Evolutionary conservation across 2,888 invertebrate species (phyloP), one percentile per base, ranked within the genome.

Genomic region (Sphinx pinastri): DNA sequence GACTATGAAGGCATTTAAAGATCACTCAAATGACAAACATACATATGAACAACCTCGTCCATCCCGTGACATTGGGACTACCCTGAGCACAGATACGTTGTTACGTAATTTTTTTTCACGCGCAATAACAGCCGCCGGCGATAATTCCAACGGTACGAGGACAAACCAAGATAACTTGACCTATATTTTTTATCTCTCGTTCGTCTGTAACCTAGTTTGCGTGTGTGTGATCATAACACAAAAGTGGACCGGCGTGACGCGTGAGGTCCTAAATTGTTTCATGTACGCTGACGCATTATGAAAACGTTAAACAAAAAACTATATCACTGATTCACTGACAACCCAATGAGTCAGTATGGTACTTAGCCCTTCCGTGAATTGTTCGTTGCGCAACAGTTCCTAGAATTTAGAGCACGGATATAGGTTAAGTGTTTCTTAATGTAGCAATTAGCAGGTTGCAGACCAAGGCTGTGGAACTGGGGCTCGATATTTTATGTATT

Each of bases 91-190:
- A 72, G 71, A 59, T 66, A 60, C 67, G 67, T 69, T 69, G 76
- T 91, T 92, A 87, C 87, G 87, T 90, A 92, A 93, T 79, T 80
- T 79, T 81, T 86, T 90, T 90, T 88, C 78, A 89, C 85, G 87
- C 91, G 91, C 89, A 91, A 89, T 91, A 92, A 83, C 84, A 83
- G 75, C 82, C 80, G 75, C 73, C 82, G 91, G 74, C 83, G 92
- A 91, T 92, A 92, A 91, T 93, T 92, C 89, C 91, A 90, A 89
- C 85, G 89, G 77, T 84, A 83, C 93, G 94, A 94, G 94, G 94
- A 93, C 94, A 87, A 84, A 83, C 84, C 79, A 91, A 93, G 94
- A 94, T 93, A 92, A 92, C 93, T 94, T 94, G 94, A 93, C 94
- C 94, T 85, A 94, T 85, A 94, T 94, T 92, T 94, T 94, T 93